Evolutionary conservation across 2,888 invertebrate genomes (phyloP), one percentile per base, ranked within the genome.

Genomic region (Pterostichus niger): DNA sequence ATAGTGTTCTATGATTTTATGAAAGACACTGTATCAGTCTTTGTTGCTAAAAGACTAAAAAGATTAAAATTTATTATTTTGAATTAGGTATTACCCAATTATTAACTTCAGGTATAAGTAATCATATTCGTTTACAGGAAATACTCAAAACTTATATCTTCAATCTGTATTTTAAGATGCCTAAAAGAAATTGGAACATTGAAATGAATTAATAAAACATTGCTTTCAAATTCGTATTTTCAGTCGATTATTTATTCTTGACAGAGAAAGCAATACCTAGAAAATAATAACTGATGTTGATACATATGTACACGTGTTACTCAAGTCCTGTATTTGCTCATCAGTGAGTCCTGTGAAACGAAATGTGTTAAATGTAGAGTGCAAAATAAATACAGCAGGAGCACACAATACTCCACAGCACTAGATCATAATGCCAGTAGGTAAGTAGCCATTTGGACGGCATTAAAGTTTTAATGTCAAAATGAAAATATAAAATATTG

Each of bases 401-500:
- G 13, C 31, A 31, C 59, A 59, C 24, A 24, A 10, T 24, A 24
- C 31, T 64, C 64, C 33, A 40, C 33, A 64, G 35, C 64, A 64
- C 64, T 64, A 64, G 64, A 64, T 71, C 71, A 49, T 46, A 71
- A 17, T 11, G 17, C 7, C 17, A 49, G 44, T 49, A 71, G 49
- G 71, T n/a, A 7, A 9, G 44, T 24, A 44, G 44, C 49, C 71
- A 71, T 71, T 71, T 71, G 46, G 13, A 46, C 9, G 44, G 71
- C 71, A 46, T 71, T 49, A 49, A 44, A 46, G 49, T 71, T 71
- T 71, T 71, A 49, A 46, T 46, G 71, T 71, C 44, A 46, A 71
- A 71, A 71, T 71, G 71, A 71, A 71, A 71, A 71, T 71, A 71
- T 71, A 71, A 71, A 71, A 71, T 71, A 71, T 71, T 71, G 71